These are phyloP conservation scores for Atrichornis clamosus DNA, from an alignment of 2,113 vertebrate genomes.

Conservation along the genomic window DNA sequence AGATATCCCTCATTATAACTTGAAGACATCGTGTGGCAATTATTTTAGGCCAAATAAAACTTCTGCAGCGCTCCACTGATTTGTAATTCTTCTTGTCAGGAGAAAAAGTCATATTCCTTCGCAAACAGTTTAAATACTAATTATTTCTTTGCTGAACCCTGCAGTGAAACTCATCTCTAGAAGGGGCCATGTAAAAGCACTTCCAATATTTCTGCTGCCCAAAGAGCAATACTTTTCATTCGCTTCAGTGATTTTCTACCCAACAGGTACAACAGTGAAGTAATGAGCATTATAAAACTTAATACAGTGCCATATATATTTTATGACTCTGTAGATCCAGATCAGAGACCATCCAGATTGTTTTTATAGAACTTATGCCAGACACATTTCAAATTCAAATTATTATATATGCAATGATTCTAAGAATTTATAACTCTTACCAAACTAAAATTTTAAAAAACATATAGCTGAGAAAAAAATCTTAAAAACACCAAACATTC, in stretches of 20 bases:
- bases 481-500: neutral
- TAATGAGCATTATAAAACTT: constrained; percentile 67
- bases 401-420: neutral
- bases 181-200: constrained; percentile 4
- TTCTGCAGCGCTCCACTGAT: neutral
- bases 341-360: constrained; percentile 59
- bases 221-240: constrained; percentile 40
- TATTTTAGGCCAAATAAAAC: constrained; percentile 32
- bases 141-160: constrained; percentile 43
- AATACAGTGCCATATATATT: constrained; percentile 51
- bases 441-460: neutral
- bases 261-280: constrained; percentile 50
- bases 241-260: constrained; percentile 38
- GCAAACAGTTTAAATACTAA: constrained; percentile 43
- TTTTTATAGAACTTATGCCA: constrained; percentile 45
- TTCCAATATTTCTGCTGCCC: constrained; percentile 58
- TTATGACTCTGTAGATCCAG: constrained; percentile 45
- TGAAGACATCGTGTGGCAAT: neutral
- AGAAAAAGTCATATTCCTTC: neutral
- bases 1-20: neutral
- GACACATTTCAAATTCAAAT: constrained; percentile 29
- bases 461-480: neutral
- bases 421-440: neutral
- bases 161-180: constrained; percentile 8
- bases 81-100: constrained; percentile 6